Evolutionary conservation across 2,888 invertebrate species (phyloP).

Genomic region (Scaptodrosophila latifasciaeformis): DNA sequence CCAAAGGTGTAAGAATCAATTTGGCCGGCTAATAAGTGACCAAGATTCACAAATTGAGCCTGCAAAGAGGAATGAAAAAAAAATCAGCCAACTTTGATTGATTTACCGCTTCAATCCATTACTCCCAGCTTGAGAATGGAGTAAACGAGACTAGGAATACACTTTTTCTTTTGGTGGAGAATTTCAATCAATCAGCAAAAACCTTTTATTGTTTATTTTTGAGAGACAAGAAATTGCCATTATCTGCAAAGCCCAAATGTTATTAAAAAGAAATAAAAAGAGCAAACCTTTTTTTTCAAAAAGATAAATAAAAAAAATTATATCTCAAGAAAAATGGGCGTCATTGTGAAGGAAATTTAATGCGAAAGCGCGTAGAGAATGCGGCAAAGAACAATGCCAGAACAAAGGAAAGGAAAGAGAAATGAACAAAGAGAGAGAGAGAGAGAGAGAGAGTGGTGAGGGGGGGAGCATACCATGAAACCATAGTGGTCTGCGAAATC

Average conservation of each 20-base stretch:
- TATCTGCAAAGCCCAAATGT: not conserved
- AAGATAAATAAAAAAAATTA: not conserved
- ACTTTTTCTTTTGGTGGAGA: too few relatives aligned
- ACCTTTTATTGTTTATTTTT: slow-evolving; percentile 9
- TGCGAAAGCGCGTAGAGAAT: slow-evolving; percentile 25
- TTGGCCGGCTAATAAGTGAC: slow-evolving; percentile 18
- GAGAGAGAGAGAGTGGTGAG: not conserved
- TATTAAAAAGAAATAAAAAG: too few relatives aligned
- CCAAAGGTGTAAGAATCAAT: slow-evolving; percentile 36
- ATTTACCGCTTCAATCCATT: too few relatives aligned
- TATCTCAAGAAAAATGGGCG: slow-evolving; percentile 30
- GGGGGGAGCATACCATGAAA: not conserved
- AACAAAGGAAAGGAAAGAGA: slow-evolving; percentile 3
- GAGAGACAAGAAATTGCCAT: too few relatives aligned
- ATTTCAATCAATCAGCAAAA: slow-evolving; percentile 4
- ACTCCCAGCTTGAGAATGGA: too few relatives aligned
- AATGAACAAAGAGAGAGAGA: too few relatives aligned
- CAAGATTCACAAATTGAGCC: not conserved
- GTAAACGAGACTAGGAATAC: too few relatives aligned
- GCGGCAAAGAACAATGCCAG: slow-evolving; percentile 1
- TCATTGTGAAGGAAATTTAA: slow-evolving; percentile 36
- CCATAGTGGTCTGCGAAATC: slow-evolving; percentile 37
- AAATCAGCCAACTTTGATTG: too few relatives aligned
- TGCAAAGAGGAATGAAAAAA: not conserved
- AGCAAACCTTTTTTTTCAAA: not conserved